Percentiles rank a stretch among this genome's conserved stretches.
These are phyloP conservation scores for Pagrus major DNA, from an alignment of 2,113 vertebrate species.

Conservation along the genomic window DNA sequence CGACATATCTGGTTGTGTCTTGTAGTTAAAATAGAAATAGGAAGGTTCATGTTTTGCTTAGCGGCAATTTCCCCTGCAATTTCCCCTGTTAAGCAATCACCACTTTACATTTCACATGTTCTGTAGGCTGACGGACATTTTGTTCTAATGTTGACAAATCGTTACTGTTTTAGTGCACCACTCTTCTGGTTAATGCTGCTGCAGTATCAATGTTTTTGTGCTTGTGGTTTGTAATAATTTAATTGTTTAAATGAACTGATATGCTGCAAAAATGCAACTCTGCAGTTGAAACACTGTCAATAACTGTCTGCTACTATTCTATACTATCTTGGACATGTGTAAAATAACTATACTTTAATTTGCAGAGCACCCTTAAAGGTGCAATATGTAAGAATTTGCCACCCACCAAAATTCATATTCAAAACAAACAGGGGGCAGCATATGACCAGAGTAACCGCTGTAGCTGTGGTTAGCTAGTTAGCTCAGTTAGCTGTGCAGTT, in stretches of 20 bases:
- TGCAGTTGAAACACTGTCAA: neutral
- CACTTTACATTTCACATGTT: no score
- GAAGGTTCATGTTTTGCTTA: neutral
- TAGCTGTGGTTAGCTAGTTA: no score
- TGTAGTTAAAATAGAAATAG: neutral
- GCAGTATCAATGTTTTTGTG: neutral
- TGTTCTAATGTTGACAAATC: neutral
- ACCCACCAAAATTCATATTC: no score
- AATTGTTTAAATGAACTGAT: neutral
- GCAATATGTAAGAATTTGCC: no score
- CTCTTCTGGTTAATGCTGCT: neutral
- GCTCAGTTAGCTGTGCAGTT: no score
- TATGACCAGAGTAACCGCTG: no score
- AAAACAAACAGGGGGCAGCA: no score
- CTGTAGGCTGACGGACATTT: neutral
- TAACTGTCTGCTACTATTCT: neutral
- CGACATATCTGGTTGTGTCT: rapidly evolving
- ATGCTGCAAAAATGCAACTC: neutral
- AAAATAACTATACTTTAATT: neutral
- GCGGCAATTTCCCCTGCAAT: no score
- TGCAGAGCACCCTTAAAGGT: neutral
- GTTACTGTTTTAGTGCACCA: no score
- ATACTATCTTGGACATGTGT: rapidly evolving
- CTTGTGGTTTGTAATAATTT: neutral
- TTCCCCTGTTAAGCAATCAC: neutral